phyloP scores from a whole-genome alignment of 2,113 vertebrate genomes.

The Oreochromis niloticus region DNA sequence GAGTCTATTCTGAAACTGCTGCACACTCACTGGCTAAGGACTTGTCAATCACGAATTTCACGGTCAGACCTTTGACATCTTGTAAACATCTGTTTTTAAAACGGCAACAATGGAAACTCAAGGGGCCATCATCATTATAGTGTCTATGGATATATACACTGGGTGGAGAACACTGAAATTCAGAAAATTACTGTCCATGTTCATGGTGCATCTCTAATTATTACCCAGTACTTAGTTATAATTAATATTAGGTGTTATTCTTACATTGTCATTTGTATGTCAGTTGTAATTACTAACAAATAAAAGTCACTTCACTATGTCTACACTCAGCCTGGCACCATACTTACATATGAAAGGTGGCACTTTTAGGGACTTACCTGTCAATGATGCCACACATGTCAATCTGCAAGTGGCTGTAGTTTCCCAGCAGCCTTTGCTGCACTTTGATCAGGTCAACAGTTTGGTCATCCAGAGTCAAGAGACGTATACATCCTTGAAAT shows the following conservation, averaged over 20 bases:
- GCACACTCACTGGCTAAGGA: background rate
- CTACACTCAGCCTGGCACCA: background rate
- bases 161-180: background rate
- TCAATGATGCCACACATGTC: conserved; percentile 92
- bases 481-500: conserved; percentile 91
- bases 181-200: background rate
- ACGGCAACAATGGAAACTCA: background rate
- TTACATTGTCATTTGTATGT: background rate
- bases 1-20: background rate
- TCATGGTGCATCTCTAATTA: background rate
- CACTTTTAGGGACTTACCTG: conserved; percentile 73
- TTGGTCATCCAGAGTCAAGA: conserved; percentile 73
- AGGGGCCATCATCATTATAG: background rate
- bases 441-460: conserved; percentile 83
- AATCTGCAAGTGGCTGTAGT: conserved; percentile 89
- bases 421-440: conserved; percentile 82
- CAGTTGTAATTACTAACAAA: background rate
- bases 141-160: background rate
- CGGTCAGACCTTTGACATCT: background rate
- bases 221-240: background rate
- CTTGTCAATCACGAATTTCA: background rate
- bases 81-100: background rate
- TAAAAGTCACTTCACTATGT: background rate
- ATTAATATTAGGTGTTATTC: background rate
- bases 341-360: background rate